Base-by-base conservation (phyloP, 2,113 vertebrate species). In the Xenotilapia caudafasciata region DNA sequence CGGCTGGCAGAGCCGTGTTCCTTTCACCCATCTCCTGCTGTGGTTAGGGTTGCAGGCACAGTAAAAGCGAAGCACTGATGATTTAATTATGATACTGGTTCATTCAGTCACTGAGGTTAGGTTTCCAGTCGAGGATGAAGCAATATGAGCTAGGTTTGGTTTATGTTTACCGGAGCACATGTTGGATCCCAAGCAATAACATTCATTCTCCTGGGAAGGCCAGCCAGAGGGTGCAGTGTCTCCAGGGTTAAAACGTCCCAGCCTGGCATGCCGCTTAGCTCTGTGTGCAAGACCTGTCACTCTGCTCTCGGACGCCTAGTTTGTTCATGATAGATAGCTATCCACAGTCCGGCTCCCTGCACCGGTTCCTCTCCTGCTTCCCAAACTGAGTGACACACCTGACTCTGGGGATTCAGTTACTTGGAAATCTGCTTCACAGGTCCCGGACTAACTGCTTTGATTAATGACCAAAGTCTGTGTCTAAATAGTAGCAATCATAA, bases 41-140 rank as follows among this genome's bases (percentile, higher is more conserved):
- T 88, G 97, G 95, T 97, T 97, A 94, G 91, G 93, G 97, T 98
- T 98, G 97, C 96, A 90, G 94, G 82, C 70, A 87, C 95, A 96
- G 96, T 95, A 96, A 96, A 97, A 97, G 94, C 93, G 90, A 95
- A 96, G 95, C 91, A 90, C 92, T 96, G 96, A 99, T 99, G 94
- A 99, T 99, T 99, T 98, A 99, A 98, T 99, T 96, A 99, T 98
- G 98, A 97, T 86, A 95, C 96, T 90, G 85, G 96, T 96, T 96
- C 97, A 97, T 95, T 98, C 97, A 98, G 97, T 96, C 96, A 93
- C 89, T 83, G 68, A 95, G 97, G 96, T 97, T 97, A 87, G 65
- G 95, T 98, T 98, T 98, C 98, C 89, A 96, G 93, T 89, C 90
- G 88, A 92, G 94, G 93, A 89, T 94, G 93, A 92, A 85, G 53